Base-by-base conservation (phyloP, 2,113 vertebrate species). In the Mola mola region DNA sequence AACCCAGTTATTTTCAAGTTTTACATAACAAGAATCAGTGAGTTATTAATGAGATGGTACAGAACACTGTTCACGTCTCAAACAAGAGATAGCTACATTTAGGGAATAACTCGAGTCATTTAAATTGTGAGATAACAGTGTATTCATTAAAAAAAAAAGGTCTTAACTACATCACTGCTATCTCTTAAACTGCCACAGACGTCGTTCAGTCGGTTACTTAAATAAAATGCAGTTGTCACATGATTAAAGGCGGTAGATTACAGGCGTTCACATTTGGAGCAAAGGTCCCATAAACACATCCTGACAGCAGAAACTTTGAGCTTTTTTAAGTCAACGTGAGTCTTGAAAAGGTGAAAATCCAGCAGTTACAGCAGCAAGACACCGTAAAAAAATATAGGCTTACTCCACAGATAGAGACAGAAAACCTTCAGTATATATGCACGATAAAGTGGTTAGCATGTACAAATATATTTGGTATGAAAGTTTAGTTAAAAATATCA, bases 391-490 rank as follows among this genome's bases (percentile, higher is more conserved):
- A 47, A 78, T 40, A 79, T 28, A 66, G 4, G 12, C 67, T 55
- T 26, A 42, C 33, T 40, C 17, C 38, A 66, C 22, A 49, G 28
- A 58, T 21, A 28, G 71, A 40, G 60, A 46, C 28, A 21, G 48
- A 81, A 69, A 26, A 36, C 36, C 49, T 72, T 71, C 58, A 86
- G 84, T 91, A 75, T 69, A 57, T 78, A 64, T 52, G 77, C 59
- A 88, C 90, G 79, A 61, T 58, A 75, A 68, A 83, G 76, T 82
- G 83, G 68, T 90, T 87, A 83, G 77, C 78, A 61, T 24, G 71
- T 66, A 55, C 43, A 43, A 29, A 69, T 56, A 65, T 61, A 77
- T 78, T 74, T 81, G 43, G 59, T 78, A 79, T 71, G 40, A 75
- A 72, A 80, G 48, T 78, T 72, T 25, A 37, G 43, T 81, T 57